phyloP scores from a whole-genome alignment of 2,113 vertebrate species.

The Mandrillus leucophaeus region DNA sequence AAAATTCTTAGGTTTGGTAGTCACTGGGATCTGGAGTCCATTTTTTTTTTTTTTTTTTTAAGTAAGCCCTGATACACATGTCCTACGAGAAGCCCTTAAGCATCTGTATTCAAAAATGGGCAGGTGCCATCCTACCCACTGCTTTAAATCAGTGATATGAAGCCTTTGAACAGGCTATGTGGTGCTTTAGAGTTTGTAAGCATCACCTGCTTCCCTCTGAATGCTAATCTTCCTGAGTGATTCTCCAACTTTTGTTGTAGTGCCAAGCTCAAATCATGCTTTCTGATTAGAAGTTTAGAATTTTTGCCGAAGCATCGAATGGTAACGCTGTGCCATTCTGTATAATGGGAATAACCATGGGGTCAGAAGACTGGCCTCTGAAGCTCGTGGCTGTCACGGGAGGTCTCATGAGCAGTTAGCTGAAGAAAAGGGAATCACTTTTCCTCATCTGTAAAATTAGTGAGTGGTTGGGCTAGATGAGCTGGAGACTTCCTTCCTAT shows the following conservation, averaged over 20 bases:
- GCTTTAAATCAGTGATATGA: not conserved
- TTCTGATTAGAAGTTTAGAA: not conserved
- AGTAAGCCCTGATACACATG: not conserved
- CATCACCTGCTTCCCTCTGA: not conserved
- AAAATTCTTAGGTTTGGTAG: not conserved
- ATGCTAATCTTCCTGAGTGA: not conserved
- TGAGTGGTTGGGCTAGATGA: not conserved
- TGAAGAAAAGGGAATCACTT: not conserved
- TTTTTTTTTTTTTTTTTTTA: not conserved
- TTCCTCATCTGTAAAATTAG: not conserved
- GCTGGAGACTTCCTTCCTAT: not conserved
- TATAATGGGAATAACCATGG: not conserved
- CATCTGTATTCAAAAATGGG: not conserved
- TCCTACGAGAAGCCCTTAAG: not conserved
- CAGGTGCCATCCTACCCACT: not conserved
- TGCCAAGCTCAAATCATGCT: not conserved
- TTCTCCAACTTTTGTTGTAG: not conserved
- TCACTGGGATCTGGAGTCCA: not conserved
- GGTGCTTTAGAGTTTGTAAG: not conserved
- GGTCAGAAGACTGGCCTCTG: not conserved
- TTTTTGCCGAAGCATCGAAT: not conserved
- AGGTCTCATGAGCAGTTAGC: not conserved
- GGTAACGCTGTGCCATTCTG: not conserved
- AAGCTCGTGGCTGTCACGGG: not conserved
- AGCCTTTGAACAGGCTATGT: not conserved